phyloP scores from a whole-genome alignment of 2,888 invertebrate genomes.

The Oxytorus armatus region DNA sequence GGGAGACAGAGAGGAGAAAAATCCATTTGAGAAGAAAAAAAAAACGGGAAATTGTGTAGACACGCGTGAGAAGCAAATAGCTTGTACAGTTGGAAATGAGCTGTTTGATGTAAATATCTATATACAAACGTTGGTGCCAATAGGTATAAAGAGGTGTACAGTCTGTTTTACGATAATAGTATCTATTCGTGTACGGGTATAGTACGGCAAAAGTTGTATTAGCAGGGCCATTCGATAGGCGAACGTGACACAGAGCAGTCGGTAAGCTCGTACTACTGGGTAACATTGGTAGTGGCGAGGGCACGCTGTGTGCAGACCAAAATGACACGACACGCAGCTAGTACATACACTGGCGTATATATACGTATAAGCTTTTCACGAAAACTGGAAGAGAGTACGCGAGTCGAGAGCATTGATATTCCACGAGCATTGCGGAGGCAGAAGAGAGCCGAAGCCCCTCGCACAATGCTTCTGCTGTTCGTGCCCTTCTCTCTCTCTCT shows the following conservation, averaged over 20 bases:
- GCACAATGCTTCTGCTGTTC: conserved; percentile 61
- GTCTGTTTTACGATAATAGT: conserved; percentile 64
- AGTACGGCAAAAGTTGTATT: conserved; percentile 57
- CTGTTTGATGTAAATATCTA: conserved; percentile 38
- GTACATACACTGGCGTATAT: conserved; percentile 1
- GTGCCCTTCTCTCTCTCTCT: conserved; percentile 17
- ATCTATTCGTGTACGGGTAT: conserved; percentile 28
- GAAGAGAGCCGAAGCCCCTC: conserved; percentile 77
- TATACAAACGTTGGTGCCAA: conserved; percentile 22
- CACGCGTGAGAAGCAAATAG: conserved; percentile 8
- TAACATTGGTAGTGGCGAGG: conserved; percentile 43
- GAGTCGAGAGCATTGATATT: conserved; percentile 80
- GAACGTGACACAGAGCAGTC: conserved; percentile 54
- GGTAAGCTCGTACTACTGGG: conserved; percentile 29
- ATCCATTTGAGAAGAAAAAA: neutral
- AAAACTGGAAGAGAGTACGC: conserved; percentile 46
- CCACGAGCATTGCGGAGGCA: conserved; percentile 78
- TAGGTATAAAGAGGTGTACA: conserved; percentile 14
- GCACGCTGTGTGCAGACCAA: conserved; percentile 41
- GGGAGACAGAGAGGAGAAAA: neutral
- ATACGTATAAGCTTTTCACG: conserved; percentile 24
- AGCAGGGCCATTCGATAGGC: conserved; percentile 47
- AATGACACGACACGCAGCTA: conserved; percentile 39
- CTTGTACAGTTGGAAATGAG: conserved; percentile 9
- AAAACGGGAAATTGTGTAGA: neutral